Conservation (phyloP, 1,140 invertebrate species). For the Zophobas morio region DNA sequence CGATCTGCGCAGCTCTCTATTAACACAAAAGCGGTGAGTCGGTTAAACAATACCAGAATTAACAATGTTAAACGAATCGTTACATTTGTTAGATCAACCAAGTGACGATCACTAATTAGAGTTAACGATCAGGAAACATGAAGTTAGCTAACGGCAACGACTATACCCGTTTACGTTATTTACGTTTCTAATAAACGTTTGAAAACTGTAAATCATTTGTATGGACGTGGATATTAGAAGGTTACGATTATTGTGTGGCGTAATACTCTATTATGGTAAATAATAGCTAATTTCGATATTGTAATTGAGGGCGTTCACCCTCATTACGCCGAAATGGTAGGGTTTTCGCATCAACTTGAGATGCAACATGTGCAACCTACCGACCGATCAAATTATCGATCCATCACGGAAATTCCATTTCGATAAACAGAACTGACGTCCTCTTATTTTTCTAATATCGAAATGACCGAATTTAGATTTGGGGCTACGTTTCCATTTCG, state of each 20-base stretch:
- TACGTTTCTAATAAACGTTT: background rate
- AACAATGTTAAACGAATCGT: background rate
- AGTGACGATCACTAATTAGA: constrained; percentile 3
- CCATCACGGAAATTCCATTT: background rate
- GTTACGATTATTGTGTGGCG: background rate
- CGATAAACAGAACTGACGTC: constrained; percentile 19
- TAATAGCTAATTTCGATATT: constrained; percentile 30
- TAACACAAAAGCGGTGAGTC: no score
- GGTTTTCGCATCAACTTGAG: constrained; percentile 7
- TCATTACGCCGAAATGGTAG: background rate
- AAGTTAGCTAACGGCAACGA: background rate
- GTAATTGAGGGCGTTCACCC: constrained; percentile 25
- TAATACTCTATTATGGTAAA: constrained; percentile 20
- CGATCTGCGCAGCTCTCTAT: no score
- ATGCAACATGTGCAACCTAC: constrained; percentile 12
- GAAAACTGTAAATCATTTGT: constrained; percentile 4
- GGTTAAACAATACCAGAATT: no score
- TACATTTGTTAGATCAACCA: background rate
- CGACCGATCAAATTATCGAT: no score
- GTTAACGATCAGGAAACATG: no score
- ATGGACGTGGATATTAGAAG: constrained; percentile 30
- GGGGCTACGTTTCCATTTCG: background rate
- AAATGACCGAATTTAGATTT: constrained; percentile 8
- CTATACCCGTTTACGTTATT: constrained; percentile 3
- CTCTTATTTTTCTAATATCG: constrained; percentile 14